Evolutionary conservation across 2,888 invertebrate genomes (phyloP).

Genomic region (Eugnorisma glareosa): DNA sequence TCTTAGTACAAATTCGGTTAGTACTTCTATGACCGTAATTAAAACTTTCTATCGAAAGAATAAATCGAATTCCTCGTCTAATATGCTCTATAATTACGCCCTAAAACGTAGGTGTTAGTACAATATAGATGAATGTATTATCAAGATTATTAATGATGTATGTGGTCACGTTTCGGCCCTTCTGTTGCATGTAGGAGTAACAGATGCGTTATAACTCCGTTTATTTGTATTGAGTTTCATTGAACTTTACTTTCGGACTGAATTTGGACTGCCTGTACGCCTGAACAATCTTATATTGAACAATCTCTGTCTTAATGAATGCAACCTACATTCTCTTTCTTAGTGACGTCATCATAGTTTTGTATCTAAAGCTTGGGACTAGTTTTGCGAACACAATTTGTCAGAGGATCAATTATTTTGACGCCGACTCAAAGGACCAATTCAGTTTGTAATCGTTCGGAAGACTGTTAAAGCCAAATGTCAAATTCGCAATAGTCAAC

Average conservation of each 20-base stretch:
- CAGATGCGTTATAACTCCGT: constrained; percentile 31
- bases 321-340: constrained; percentile 38
- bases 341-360: constrained; percentile 33
- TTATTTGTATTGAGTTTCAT: constrained; percentile 40
- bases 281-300: constrained; percentile 28
- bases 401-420: constrained; percentile 35
- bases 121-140: constrained; percentile 54
- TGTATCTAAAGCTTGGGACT: background rate
- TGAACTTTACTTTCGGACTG: constrained; percentile 41
- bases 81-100: constrained; percentile 61
- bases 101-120: constrained; percentile 57
- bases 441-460: constrained; percentile 11
- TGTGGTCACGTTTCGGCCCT: constrained; percentile 58
- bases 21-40: constrained; percentile 12
- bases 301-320: constrained; percentile 42
- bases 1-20: background rate
- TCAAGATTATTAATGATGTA: constrained; percentile 59
- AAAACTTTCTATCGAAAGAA: constrained; percentile 50
- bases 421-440: background rate
- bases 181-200: constrained; percentile 42
- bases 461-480: constrained; percentile 20
- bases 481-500: constrained; percentile 11
- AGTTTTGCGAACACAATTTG: constrained; percentile 14
- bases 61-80: constrained; percentile 55
- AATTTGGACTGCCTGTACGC: constrained; percentile 22